Base-by-base conservation (phyloP, 2,113 vertebrate genomes). In the Macrotis lagotis region DNA sequence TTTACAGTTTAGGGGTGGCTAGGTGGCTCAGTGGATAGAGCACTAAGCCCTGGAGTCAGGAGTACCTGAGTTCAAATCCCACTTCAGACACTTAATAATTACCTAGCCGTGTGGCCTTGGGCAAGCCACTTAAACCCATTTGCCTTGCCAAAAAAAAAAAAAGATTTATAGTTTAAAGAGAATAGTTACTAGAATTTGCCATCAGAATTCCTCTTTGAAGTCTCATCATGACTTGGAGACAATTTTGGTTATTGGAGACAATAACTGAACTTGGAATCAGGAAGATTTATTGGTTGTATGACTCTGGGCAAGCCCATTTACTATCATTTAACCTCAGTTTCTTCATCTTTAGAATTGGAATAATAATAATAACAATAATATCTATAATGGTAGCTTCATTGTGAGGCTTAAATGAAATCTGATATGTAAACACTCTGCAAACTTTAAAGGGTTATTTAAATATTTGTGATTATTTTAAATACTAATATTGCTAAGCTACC, bases 341-440 rank as follows among this genome's bases (percentile, higher is more conserved):
- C 74, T 51, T 94, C 92, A 89, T 92, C 55, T 92, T 5, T 90
- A 48, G 91, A 88, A 89, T 53, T 26, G 44, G 50, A 44, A 50
- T 25, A 74, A 10, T 92, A 94, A 90, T 16, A 89, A 31, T 48
- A 44, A 50, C 22, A 74, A 10, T 92, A 94, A 90, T 16, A 89
- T 74, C 44, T 95, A 51, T 94, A 90, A 97, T 94, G 93, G 92
- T 44, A 89, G 48, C 50, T 48, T 37, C 92, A 55, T 83, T 92
- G 95, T 95, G 96, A 92, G 19, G 14, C 31, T 7, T 25, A 88
- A 52, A 83, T 52, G 90, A 94, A 91, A 50, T 66, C 48, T 48
- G 25, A 16, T 50, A 22, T 90, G 91, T 91, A 96, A 93, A 95
- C 92, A n/a, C 95, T 94, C 51, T 93, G 92, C 50, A 90, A 22